Conservation (phyloP, 2,888 invertebrate species). For the Micropterix aruncella region DNA sequence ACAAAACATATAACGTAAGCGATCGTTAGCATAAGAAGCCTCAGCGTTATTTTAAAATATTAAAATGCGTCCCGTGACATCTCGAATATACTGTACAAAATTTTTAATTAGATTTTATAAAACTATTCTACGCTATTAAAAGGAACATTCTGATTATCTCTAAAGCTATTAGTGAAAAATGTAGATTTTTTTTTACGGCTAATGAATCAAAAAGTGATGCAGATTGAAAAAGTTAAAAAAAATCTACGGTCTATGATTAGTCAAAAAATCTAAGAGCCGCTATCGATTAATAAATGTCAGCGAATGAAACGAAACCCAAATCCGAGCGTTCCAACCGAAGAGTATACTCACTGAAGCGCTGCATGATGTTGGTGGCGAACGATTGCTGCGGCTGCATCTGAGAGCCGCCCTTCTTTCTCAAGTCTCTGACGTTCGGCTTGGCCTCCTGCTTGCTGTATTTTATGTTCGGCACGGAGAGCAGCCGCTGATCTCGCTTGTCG, state of each 20-base stretch:
- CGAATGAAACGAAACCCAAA: slow-evolving; percentile 3
- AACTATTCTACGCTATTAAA: too few relatives aligned
- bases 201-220: neutral
- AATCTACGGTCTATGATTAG: slow-evolving; percentile 2
- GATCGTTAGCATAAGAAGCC: too few relatives aligned
- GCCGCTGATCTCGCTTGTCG: slow-evolving; percentile 47
- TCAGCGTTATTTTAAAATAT: too few relatives aligned
- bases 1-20: too few relatives aligned
- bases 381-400: slow-evolving; percentile 32
- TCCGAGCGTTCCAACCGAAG: slow-evolving; percentile 4
- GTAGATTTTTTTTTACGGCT: too few relatives aligned
- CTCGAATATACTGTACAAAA: too few relatives aligned
- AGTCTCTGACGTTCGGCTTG: slow-evolving; percentile 29
- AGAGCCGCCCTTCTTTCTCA: slow-evolving; percentile 36
- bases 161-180: too few relatives aligned
- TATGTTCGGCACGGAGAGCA: slow-evolving; percentile 66
- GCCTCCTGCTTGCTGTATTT: slow-evolving; percentile 42
- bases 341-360: slow-evolving; percentile 76
- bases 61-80: too few relatives aligned
- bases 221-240: neutral
- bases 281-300: too few relatives aligned
- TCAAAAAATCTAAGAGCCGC: too few relatives aligned
- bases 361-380: slow-evolving; percentile 62
- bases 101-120: too few relatives aligned
- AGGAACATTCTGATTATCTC: too few relatives aligned